Conservation (phyloP, 1,140 invertebrate species). For the Anthonomus grandis region DNA sequence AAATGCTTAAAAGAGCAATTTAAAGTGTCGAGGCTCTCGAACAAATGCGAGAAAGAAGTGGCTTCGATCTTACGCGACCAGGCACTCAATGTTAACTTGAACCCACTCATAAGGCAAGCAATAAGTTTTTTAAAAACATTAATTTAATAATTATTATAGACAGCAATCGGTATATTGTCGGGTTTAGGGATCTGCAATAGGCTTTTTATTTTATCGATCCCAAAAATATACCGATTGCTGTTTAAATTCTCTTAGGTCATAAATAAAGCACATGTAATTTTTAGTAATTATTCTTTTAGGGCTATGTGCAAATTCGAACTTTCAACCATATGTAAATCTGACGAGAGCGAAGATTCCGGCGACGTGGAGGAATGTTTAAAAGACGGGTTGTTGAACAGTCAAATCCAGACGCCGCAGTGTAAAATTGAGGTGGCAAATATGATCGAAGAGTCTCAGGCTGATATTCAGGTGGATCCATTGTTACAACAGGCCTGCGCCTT, state of each 20-base stretch:
- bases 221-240: neutral
- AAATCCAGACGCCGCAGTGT: constrained; percentile 72
- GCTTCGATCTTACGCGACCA: constrained; percentile 78
- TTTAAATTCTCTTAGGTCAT: too few relatives aligned
- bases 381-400: constrained; percentile 67
- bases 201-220: too few relatives aligned
- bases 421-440: constrained; percentile 75
- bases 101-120: constrained; percentile 68
- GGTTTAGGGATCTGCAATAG: too few relatives aligned
- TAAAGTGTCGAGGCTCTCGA: constrained; percentile 65
- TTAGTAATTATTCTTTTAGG: constrained; percentile 61
- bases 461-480: constrained; percentile 80
- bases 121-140: too few relatives aligned
- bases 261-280: too few relatives aligned
- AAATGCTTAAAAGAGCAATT: constrained; percentile 75
- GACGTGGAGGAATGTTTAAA: constrained; percentile 86
- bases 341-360: constrained; percentile 57
- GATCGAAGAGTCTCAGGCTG: constrained; percentile 74
- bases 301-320: constrained; percentile 72
- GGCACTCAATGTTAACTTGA: constrained; percentile 81
- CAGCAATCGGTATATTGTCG: too few relatives aligned
- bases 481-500: constrained; percentile 73
- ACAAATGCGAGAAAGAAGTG: constrained; percentile 79
- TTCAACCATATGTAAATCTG: constrained; percentile 58
- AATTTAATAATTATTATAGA: too few relatives aligned